These are phyloP conservation scores for Drosophila testacea DNA, from an alignment of 2,888 invertebrate genomes.

Conservation along the genomic window DNA sequence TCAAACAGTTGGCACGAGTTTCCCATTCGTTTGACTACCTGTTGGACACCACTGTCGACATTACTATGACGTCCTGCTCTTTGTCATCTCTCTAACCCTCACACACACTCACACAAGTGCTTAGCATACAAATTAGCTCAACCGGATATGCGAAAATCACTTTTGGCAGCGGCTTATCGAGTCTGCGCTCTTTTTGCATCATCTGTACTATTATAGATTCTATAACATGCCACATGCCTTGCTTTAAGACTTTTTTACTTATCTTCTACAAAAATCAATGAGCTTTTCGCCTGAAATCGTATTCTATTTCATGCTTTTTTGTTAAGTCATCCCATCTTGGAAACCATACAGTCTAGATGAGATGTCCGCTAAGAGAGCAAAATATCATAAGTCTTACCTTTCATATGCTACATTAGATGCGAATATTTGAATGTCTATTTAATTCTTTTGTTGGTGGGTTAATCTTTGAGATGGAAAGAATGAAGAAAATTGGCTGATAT, in stretches of 20 bases:
- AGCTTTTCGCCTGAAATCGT: neutral
- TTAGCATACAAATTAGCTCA: slow-evolving; percentile 79
- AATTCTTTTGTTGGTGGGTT: too few species aligned
- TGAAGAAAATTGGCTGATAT: too few species aligned
- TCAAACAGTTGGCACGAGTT: slow-evolving; percentile 40
- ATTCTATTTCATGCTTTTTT: neutral
- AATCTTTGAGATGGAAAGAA: too few species aligned
- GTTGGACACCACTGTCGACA: slow-evolving; percentile 53
- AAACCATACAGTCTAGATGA: too few species aligned
- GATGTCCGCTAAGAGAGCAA: too few species aligned
- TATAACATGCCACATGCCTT: neutral
- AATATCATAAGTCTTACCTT: neutral
- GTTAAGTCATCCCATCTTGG: neutral
- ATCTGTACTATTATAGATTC: slow-evolving; percentile 6
- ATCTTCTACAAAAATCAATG: slow-evolving; percentile 4
- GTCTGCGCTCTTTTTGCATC: slow-evolving; percentile 35
- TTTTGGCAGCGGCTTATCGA: slow-evolving; percentile 74
- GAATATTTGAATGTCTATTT: too few species aligned
- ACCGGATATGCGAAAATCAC: slow-evolving; percentile 76
- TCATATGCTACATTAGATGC: neutral
- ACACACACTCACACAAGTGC: slow-evolving; percentile 49
- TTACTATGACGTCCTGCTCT: slow-evolving; percentile 30
- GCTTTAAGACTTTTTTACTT: neutral
- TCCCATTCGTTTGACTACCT: slow-evolving; percentile 50
- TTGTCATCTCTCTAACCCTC: slow-evolving; percentile 19